Conservation (phyloP, 2,888 invertebrate species). For the Candidula unifasciata region DNA sequence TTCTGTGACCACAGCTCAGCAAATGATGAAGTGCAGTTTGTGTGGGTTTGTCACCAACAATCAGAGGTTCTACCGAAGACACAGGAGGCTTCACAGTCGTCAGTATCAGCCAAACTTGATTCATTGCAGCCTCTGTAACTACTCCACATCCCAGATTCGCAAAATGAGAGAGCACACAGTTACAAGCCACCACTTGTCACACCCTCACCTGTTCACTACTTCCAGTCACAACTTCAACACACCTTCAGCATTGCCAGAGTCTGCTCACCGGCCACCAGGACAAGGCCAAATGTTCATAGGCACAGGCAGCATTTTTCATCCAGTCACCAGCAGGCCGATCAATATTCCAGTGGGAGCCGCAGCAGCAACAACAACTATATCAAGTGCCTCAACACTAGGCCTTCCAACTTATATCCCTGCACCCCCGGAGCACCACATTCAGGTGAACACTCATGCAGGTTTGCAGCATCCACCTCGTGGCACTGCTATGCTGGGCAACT, state of each 20-base stretch:
- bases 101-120: conserved; percentile 66
- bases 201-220: conserved; percentile 53
- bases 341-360: conserved; percentile 41
- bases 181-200: conserved; percentile 49
- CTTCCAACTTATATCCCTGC: conserved; percentile 48
- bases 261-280: conserved; percentile 14
- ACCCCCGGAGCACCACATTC: conserved; percentile 35
- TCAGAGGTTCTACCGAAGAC: conserved; percentile 69
- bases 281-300: conserved; percentile 43
- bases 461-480: conserved; percentile 48
- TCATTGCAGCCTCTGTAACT: conserved; percentile 70
- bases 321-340: conserved; percentile 55
- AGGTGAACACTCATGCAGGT: conserved; percentile 34
- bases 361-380: conserved; percentile 34
- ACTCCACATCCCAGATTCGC: conserved; percentile 64
- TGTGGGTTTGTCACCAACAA: conserved; percentile 73
- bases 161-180: conserved; percentile 69
- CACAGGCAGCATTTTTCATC: conserved; percentile 35
- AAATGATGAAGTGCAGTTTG: conserved; percentile 66
- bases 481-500: conserved; percentile 48
- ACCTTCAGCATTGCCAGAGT: conserved; percentile 14
- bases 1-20: conserved; percentile 58
- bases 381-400: conserved; percentile 35
- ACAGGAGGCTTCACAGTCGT: conserved; percentile 67
- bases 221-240: conserved; percentile 31